phyloP scores from a whole-genome alignment of 2,797 vertebrate genomes.

The Leptodactylus fallax region DNA sequence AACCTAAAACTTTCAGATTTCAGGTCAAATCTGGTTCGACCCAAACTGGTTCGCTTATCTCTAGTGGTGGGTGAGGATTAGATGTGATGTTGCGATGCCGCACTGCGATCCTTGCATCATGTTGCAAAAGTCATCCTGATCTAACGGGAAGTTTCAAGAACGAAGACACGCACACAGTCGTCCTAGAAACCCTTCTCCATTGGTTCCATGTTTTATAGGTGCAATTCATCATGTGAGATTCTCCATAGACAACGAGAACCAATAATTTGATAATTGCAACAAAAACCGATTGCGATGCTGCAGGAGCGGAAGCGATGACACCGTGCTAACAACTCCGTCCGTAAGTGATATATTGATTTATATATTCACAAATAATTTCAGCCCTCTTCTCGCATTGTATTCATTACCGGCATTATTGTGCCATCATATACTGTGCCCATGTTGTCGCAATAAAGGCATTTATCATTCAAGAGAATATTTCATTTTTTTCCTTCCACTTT shows the following conservation, averaged over 20 bases:
- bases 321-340: neutral
- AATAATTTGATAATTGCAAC: constrained; percentile 9
- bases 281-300: neutral
- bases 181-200: neutral
- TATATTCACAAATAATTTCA: constrained; percentile 51
- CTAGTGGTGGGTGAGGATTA: no score
- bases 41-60: no score
- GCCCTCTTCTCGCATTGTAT: constrained; percentile 29
- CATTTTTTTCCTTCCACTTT: constrained; percentile 76
- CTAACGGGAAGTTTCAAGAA: no score
- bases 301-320: neutral
- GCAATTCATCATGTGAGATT: constrained; percentile 12
- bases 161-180: neutral
- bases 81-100: no score
- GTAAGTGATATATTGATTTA: constrained; percentile 50
- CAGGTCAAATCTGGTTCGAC: no score
- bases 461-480: constrained; percentile 78
- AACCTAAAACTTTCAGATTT: no score
- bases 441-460: constrained; percentile 77
- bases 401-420: constrained; percentile 63
- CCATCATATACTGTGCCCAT: constrained; percentile 73
- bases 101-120: no score
- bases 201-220: neutral
- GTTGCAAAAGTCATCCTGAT: no score
- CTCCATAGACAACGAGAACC: neutral